Evolutionary conservation across 37 sponge, comb jelly and placozoan species (phyloP).

Genomic region (Agelas oroides): DNA sequence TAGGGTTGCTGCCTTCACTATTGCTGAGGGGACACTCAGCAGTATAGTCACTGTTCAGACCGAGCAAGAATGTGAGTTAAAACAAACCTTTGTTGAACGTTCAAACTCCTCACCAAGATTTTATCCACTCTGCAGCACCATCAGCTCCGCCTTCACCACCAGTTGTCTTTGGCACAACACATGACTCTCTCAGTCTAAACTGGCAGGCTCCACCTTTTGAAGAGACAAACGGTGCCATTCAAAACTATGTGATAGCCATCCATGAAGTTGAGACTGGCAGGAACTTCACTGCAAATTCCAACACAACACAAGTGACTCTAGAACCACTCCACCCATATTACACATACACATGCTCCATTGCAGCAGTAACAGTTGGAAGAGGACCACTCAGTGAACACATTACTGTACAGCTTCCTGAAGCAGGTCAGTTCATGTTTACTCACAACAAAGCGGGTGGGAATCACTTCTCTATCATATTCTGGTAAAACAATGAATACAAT

Average conservation of each 20-base stretch:
- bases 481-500: no score
- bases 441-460: no score
- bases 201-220: slow-evolving; percentile 21
- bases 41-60: slow-evolving; percentile 10
- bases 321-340: slow-evolving; percentile 44
- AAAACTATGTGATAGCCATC: background rate
- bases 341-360: slow-evolving; percentile 22
- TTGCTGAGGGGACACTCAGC: background rate
- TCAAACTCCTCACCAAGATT: no score
- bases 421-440: no score
- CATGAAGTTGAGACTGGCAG: slow-evolving; percentile 2
- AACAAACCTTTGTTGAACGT: no score
- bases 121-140: background rate
- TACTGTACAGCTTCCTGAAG: slow-evolving; percentile 1
- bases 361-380: slow-evolving; percentile 31
- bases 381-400: slow-evolving; percentile 19
- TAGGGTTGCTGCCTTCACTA: background rate
- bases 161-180: background rate
- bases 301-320: slow-evolving; percentile 2
- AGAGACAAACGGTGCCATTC: slow-evolving; percentile 28
- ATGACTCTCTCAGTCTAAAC: background rate
- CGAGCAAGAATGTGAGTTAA: background rate
- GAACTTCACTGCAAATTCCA: background rate
- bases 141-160: background rate
- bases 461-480: no score